These are phyloP conservation scores for Mesochorus sp. DNA, from an alignment of 2,888 invertebrate species.

Conservation along the genomic window DNA sequence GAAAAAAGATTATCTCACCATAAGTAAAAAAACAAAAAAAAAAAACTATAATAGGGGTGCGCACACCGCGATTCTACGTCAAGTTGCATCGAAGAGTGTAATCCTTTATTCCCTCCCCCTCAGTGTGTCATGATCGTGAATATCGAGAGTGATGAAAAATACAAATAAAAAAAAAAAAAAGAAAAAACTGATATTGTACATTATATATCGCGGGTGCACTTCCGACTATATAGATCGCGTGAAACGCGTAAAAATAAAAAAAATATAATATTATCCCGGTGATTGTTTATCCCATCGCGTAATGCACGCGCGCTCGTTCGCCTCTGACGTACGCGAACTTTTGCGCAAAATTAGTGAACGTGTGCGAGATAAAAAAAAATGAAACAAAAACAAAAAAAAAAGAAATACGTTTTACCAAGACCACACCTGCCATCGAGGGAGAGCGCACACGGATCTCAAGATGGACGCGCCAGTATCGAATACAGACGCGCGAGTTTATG, in stretches of 20 bases:
- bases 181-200: conserved; percentile 3
- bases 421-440: neutral
- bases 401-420: neutral
- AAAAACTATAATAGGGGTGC: conserved; percentile 24
- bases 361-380: neutral
- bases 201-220: conserved; percentile 47
- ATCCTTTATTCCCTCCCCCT: conserved; percentile 50
- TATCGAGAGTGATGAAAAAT: conserved; percentile 14
- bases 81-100: conserved; percentile 23
- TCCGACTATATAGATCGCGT: conserved; percentile 23
- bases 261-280: neutral
- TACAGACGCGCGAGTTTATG: conserved; percentile 59
- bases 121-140: conserved; percentile 53
- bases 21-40: neutral
- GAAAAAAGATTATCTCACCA: neutral
- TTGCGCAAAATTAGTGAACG: neutral
- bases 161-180: neutral
- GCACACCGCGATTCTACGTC: conserved; percentile 32
- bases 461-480: conserved; percentile 61
- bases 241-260: conserved; percentile 2
- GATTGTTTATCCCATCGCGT: conserved; percentile 17
- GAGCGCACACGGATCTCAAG: conserved; percentile 57
- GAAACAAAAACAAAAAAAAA: neutral
- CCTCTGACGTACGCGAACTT: conserved; percentile 21
- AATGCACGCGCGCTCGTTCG: neutral